Conservation (phyloP, 2,113 vertebrate genomes). For the Malaclemys terrapin region DNA sequence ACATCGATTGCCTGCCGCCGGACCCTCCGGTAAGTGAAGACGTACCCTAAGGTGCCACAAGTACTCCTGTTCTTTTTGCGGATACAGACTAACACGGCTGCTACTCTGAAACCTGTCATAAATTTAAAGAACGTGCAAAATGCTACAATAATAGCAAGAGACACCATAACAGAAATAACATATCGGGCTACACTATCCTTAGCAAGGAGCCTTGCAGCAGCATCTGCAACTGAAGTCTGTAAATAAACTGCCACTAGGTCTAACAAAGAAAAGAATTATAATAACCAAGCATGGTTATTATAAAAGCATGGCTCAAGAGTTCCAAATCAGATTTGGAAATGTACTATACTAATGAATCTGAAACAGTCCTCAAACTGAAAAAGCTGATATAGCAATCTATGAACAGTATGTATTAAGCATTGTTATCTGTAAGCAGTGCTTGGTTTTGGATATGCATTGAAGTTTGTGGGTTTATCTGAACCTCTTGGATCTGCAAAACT, state of each 20-base stretch:
- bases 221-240: not conserved
- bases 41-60: no score
- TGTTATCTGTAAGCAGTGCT: not conserved
- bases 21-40: no score
- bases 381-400: not conserved
- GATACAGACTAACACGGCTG: no score
- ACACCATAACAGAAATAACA: not conserved
- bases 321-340: not conserved
- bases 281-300: not conserved
- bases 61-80: no score
- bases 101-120: not conserved
- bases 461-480: not conserved
- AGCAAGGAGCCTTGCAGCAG: not conserved
- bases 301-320: not conserved
- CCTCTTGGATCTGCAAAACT: not conserved
- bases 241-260: not conserved
- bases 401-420: not conserved
- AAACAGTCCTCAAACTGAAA: not conserved
- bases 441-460: not conserved
- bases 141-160: not conserved
- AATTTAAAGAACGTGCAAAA: not conserved
- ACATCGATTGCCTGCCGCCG: no score
- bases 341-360: not conserved
- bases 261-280: fast-evolving
- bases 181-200: not conserved